Evolutionary conservation across 64 coral and sea anemone species (phyloP), one percentile per base, ranked within the genome.

Genomic region (Porites australiensis): DNA sequence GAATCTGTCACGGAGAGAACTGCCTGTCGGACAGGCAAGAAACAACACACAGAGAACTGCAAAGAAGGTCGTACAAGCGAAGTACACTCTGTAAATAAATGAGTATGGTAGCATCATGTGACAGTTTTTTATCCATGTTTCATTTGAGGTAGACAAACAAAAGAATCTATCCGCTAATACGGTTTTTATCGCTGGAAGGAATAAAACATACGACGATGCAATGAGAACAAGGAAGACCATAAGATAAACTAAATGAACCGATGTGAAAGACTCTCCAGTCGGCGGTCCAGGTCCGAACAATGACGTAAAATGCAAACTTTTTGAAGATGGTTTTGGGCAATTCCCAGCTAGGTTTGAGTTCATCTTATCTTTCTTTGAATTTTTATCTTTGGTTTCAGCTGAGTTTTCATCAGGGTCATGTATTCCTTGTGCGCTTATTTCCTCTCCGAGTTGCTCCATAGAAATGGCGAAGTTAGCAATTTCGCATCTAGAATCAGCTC

Each of bases 21-120:
- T 79, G 15, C 75, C 64, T 14, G 60, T 37, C 3, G 88, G 60
- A 13, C 74, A 69, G 7, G 18, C 64, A 13, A 65, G 22, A 23
- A 79, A 86, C 2, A 94, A 44, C 7, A 90, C 76, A 3, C 87
- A 50, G 10, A 94, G 50, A 76, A 98, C 83, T 10, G 94, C 43
- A 13, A 98, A 88, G 44, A 88, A 88, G 50, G 82, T 50, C 3
- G 95, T 89, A 47, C 62, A 79, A 2, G 79, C 77, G 5, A 98
- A 81, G 12, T 77, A 83, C n/a, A 94, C 83, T 44, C 95, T 88
- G 12, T 94, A 94, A 27, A 94, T 91, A 7, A 91, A 48, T 10
- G 87, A 84, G 61, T 87, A 86, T 13, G 88, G 74, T 0, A 91
- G 23, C 50, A 87, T 58, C 3, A 27, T 75, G 48, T 72, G 63